phyloP scores from a whole-genome alignment of 2,888 invertebrate genomes.

The Cosmopolites sordidus region DNA sequence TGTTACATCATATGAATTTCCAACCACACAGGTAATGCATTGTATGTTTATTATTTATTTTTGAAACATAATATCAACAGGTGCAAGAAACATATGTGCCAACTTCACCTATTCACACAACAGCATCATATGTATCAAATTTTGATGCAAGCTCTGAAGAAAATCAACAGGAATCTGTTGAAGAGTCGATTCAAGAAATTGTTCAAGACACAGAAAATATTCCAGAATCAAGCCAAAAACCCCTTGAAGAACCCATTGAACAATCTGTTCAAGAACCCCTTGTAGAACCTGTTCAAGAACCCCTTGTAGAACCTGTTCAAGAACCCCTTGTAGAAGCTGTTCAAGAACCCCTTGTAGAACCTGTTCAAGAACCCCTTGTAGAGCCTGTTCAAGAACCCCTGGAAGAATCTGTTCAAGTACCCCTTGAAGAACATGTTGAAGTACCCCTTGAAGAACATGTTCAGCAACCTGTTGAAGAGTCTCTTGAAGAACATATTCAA shows the following conservation, averaged over 20 bases:
- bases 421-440: neutral
- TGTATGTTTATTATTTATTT: too few species aligned
- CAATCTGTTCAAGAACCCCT: neutral
- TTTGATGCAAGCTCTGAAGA: neutral
- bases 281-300: too few species aligned
- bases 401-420: too few species aligned
- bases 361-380: too few species aligned
- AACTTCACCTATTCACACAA: neutral
- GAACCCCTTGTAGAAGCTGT: too few species aligned
- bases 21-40: conserved; percentile 5
- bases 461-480: neutral
- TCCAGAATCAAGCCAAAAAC: neutral
- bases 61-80: neutral
- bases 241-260: neutral
- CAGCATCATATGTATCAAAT: neutral
- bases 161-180: neutral
- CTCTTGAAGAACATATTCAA: too few species aligned
- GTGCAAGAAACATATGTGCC: neutral
- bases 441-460: neutral
- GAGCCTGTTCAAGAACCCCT: too few species aligned
- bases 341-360: too few species aligned
- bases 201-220: neutral
- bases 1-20: conserved; percentile 4
- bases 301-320: too few species aligned
- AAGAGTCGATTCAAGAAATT: too few species aligned